Percentiles rank a stretch among this genome's conserved stretches.
Evolutionary conservation across 2,888 invertebrate genomes (phyloP).

Genomic region (Sphaerophoria rueppellii): DNA sequence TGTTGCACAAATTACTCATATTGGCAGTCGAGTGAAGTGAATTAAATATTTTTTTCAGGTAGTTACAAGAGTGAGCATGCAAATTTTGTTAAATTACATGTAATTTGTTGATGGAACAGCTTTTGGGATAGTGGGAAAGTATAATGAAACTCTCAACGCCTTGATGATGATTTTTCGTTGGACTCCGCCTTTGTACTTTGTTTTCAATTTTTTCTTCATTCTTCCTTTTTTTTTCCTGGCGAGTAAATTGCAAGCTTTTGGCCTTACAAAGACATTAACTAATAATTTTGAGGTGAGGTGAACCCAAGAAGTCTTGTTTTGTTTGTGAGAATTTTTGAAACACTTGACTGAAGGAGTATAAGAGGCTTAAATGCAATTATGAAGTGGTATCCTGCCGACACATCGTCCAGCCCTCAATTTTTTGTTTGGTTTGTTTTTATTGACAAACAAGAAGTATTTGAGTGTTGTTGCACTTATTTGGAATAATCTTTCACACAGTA

Average conservation of each 20-base stretch:
- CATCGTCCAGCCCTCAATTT: slow-evolving; percentile 38
- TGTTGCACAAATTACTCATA: slow-evolving; percentile 58
- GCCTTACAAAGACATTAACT: slow-evolving; percentile 54
- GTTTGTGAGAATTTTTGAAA: slow-evolving; percentile 12
- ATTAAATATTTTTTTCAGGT: slow-evolving; percentile 43
- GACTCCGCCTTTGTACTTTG: not conserved
- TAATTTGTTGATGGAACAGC: slow-evolving; percentile 46
- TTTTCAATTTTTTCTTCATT: slow-evolving; percentile 23
- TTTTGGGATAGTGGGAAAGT: slow-evolving; percentile 14
- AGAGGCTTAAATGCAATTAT: slow-evolving; percentile 20
- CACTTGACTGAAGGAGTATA: not conserved
- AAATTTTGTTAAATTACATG: slow-evolving; percentile 61
- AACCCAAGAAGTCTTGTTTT: slow-evolving; percentile 7
- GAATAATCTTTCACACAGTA: slow-evolving; percentile 50
- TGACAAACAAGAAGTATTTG: slow-evolving; percentile 29
- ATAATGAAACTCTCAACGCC: slow-evolving; percentile 45
- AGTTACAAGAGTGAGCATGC: slow-evolving; percentile 37
- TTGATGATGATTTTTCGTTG: slow-evolving; percentile 11
- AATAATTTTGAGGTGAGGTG: slow-evolving; percentile 6
- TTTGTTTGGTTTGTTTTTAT: too few relatives aligned
- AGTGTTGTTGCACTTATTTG: slow-evolving; percentile 48
- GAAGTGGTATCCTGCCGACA: slow-evolving; percentile 40
- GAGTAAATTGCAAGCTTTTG: slow-evolving; percentile 30
- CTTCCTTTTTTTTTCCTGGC: too few relatives aligned
- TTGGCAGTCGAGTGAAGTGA: slow-evolving; percentile 61